Evolutionary conservation across 2,113 vertebrate species (phyloP), one percentile per base, ranked within the genome.

Genomic region (Megaleporinus macrocephalus): DNA sequence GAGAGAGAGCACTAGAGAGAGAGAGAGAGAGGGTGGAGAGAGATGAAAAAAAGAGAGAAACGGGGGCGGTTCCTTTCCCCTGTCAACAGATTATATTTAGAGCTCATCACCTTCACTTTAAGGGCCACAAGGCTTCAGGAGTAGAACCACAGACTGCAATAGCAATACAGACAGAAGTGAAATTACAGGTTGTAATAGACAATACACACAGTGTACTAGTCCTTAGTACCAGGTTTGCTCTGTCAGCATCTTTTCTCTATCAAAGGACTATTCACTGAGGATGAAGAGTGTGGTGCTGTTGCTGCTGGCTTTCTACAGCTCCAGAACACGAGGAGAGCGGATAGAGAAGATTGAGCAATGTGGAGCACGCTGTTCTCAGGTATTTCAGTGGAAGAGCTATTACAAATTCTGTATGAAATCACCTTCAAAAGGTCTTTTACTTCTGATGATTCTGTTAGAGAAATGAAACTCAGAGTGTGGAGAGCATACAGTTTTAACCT

Each of bases 311-410:
- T 51, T 51, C 73, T 86, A 27, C 12, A 83, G 20, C 78, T 65
- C 26, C 82, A 73, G 83, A 84, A 51, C 9, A 73, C 86, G 79
- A 84, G 83, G 84, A 73, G 82, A 82, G 82, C 76, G n/a, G 47
- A 78, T 91, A 79, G 88, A 91, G 75, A 90, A 82, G 84, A 91
- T 91, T 71, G 65, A 87, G 1, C 55, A 27, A 20, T 93, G 92
- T 78, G 70, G 68, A 61, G 86, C 84, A 15, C 79, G 63, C 13
- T 94, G 93, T 76, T 89, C 89, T 81, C 80, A 92, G 92, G 93
- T 94, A 93, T 83, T 47, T 36, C 1, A 41, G 20, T 65, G 16
- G 11, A 81, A 26, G 15, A 55, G 47, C 22, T 55, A 18, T 15
- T 27, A 53, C 7, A 55, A 59, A 5, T 69, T 41, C 15, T 71